Evolutionary conservation across 2,113 vertebrate genomes (phyloP).

Genomic region (Phalacrocorax pelagicus): DNA sequence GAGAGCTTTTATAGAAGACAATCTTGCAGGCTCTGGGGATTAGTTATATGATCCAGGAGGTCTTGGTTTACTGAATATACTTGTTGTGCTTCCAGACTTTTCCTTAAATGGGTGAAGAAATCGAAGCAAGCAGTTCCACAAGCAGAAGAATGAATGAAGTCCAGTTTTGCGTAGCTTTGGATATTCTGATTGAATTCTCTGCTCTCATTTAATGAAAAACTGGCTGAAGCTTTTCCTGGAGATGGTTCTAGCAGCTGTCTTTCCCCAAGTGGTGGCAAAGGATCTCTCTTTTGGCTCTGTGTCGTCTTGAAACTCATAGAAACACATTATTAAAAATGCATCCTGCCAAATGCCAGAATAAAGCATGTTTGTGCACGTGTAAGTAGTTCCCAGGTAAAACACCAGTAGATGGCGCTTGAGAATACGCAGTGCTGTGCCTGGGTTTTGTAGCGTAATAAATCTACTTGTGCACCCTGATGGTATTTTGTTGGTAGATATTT

Average conservation of each 20-base stretch:
- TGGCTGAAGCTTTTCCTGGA: neutral
- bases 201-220: neutral
- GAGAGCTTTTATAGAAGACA: neutral
- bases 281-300: neutral
- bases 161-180: neutral
- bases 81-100: neutral
- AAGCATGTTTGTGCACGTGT: fast-evolving
- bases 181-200: neutral
- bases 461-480: fast-evolving
- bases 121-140: neutral
- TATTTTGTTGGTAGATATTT: neutral
- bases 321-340: fast-evolving
- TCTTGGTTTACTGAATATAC: neutral
- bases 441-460: fast-evolving
- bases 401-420: conserved; percentile 45
- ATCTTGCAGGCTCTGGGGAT: neutral
- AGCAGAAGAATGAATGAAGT: neutral
- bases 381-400: neutral
- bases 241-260: neutral
- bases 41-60: neutral
- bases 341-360: neutral
- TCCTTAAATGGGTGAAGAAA: neutral
- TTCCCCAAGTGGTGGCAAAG: neutral
- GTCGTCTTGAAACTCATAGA: neutral
- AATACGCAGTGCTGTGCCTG: neutral